A percentile compares a stretch with the other conserved stretches of the same genome.
phyloP scores from a whole-genome alignment of 2,113 vertebrate species.

The Dermatemys mawii region DNA sequence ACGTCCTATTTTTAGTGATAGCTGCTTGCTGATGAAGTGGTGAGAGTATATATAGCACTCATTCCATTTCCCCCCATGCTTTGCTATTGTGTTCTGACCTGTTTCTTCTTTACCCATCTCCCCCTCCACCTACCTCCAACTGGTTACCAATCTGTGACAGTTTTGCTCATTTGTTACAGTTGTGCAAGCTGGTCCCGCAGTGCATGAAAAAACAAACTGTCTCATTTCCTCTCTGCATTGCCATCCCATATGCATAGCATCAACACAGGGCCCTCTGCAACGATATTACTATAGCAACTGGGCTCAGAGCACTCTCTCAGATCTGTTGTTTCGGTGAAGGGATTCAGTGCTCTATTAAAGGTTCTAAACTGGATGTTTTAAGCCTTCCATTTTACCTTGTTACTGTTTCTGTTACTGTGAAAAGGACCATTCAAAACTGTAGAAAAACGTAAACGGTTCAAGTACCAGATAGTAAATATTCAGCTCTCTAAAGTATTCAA shows the following conservation, averaged over 20 bases:
- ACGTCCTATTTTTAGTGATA: background rate
- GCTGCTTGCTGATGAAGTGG: constrained; percentile 4
- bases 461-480: background rate
- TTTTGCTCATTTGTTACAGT: constrained; percentile 71
- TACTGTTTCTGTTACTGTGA: background rate
- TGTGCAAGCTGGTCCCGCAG: constrained; percentile 26
- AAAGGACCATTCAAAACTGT: background rate
- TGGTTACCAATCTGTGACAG: constrained; percentile 65
- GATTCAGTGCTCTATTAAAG: background rate
- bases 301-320: constrained; percentile 8
- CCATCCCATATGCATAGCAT: constrained; percentile 32
- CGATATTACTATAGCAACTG: constrained; percentile 57
- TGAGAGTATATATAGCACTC: constrained; percentile 35
- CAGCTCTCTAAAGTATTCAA: background rate
- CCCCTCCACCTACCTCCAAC: constrained; percentile 65
- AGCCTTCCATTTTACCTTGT: background rate
- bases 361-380: background rate
- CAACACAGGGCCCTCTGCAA: background rate
- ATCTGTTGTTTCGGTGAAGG: background rate
- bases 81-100: constrained; percentile 33
- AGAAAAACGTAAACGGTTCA: background rate
- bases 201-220: constrained; percentile 31
- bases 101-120: constrained; percentile 31
- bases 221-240: constrained; percentile 52
- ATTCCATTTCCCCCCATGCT: constrained; percentile 24